phyloP scores from a whole-genome alignment of 2,113 vertebrate genomes.

The Sphyrna mokarran region DNA sequence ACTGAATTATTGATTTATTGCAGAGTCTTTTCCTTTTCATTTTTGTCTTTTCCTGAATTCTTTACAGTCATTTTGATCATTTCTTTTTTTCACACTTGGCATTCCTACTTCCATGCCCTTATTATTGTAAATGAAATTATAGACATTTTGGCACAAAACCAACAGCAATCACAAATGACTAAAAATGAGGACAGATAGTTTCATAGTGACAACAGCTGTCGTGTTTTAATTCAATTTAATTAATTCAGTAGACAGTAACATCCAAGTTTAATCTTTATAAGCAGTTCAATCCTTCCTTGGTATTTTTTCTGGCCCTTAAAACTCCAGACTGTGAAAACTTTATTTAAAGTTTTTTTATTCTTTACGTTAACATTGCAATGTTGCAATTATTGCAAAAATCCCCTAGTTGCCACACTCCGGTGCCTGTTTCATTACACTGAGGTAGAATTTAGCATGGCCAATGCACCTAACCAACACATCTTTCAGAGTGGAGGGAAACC shows the following conservation, averaged over 20 bases:
- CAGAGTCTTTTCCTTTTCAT: not conserved
- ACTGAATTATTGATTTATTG: not conserved
- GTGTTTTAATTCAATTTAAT: not conserved
- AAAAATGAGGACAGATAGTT: not conserved
- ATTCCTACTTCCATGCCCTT: not conserved
- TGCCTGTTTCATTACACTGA: too few species aligned
- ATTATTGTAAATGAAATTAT: not conserved
- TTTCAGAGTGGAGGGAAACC: too few species aligned
- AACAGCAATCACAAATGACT: not conserved
- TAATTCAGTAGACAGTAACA: not conserved
- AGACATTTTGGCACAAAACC: not conserved
- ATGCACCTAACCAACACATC: too few species aligned
- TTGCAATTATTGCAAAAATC: too few species aligned
- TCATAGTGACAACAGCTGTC: slow-evolving; percentile 2
- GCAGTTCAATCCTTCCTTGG: not conserved
- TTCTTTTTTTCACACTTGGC: not conserved
- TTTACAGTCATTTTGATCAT: not conserved
- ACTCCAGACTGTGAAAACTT: not conserved
- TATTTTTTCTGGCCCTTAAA: not conserved
- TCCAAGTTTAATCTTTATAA: not conserved
- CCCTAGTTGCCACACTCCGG: too few species aligned
- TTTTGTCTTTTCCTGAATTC: not conserved
- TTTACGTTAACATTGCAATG: too few species aligned
- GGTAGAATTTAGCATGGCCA: too few species aligned
- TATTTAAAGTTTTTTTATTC: too few species aligned